Evolutionary conservation across 2,113 vertebrate genomes (phyloP).

Genomic region (Megatriorchis doriae): DNA sequence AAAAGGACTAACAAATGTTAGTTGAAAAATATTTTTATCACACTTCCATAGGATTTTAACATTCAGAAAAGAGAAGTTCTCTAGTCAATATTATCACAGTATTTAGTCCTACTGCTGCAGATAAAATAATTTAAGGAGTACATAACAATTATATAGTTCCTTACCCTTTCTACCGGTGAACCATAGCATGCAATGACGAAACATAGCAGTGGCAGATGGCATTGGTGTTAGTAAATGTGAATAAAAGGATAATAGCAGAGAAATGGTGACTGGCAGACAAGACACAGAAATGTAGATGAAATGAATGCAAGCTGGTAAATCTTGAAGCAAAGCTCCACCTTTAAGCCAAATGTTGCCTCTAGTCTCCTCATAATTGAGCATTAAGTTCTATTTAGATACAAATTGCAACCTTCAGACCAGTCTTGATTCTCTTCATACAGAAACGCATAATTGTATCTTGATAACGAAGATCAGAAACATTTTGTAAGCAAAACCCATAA

Average conservation of each 20-base stretch:
- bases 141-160: slow-evolving; percentile 72
- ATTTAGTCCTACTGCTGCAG: not conserved
- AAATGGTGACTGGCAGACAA: slow-evolving; percentile 74
- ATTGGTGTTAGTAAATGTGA: slow-evolving; percentile 84
- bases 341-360: slow-evolving; percentile 67
- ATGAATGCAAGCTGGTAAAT: slow-evolving; percentile 74
- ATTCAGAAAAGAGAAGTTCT: not conserved
- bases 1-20: slow-evolving; percentile 23
- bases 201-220: slow-evolving; percentile 97
- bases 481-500: slow-evolving; percentile 67
- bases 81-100: not conserved
- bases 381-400: slow-evolving; percentile 66
- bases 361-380: slow-evolving; percentile 65
- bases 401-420: slow-evolving; percentile 65
- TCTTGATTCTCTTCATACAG: slow-evolving; percentile 69
- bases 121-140: slow-evolving; percentile 24
- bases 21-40: slow-evolving; percentile 18
- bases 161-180: slow-evolving; percentile 98
- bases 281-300: slow-evolving; percentile 76
- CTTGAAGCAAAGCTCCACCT: slow-evolving; percentile 77
- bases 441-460: slow-evolving; percentile 64
- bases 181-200: slow-evolving; percentile 99
- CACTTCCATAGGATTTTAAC: not conserved
- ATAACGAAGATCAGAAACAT: slow-evolving; percentile 66
- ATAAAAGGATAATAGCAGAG: slow-evolving; percentile 74